Evolutionary conservation across 2,797 vertebrate genomes (phyloP).

Genomic region (Rhabdomys pumilio): DNA sequence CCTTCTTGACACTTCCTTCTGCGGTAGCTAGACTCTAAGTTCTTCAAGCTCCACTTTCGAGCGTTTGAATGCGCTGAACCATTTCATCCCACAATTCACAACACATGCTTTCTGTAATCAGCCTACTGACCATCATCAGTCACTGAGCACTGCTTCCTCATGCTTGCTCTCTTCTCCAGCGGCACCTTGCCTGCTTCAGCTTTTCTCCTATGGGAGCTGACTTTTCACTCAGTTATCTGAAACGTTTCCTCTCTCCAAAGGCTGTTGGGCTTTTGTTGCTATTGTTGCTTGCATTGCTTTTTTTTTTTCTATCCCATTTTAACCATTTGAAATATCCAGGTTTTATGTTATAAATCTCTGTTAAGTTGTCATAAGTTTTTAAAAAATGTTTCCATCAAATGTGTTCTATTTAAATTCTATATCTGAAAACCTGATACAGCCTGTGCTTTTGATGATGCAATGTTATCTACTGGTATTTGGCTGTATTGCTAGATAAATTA

Average conservation of each 20-base stretch:
- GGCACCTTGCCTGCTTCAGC: background rate
- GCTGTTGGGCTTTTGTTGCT: background rate
- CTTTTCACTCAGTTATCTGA: background rate
- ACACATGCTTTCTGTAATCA: background rate
- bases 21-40: background rate
- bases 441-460: background rate
- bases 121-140: background rate
- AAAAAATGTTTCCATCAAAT: background rate
- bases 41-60: background rate
- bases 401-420: background rate
- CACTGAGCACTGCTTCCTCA: background rate
- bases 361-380: background rate
- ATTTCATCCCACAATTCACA: background rate
- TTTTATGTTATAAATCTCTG: constrained; percentile 17
- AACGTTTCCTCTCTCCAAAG: background rate
- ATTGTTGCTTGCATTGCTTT: background rate
- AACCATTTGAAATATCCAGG: background rate
- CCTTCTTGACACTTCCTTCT: background rate
- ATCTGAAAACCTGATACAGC: constrained; percentile 27
- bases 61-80: background rate
- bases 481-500: background rate
- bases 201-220: background rate
- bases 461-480: background rate
- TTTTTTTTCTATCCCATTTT: background rate
- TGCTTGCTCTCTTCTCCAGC: background rate